Conservation (phyloP, 1,140 invertebrate species). For the Notospermus geniculatus region DNA sequence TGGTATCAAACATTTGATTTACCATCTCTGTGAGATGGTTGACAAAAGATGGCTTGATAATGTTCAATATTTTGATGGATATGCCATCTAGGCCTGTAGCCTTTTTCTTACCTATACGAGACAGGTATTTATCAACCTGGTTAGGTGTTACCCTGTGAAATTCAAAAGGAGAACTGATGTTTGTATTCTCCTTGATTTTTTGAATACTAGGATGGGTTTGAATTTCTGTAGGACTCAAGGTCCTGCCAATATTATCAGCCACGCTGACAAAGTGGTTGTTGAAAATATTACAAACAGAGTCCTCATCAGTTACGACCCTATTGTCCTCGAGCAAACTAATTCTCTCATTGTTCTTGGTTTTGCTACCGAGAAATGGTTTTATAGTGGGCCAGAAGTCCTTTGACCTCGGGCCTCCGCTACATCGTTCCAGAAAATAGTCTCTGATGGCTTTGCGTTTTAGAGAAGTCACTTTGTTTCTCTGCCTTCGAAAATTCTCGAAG, state of each 20-base stretch:
- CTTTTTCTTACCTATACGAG: not conserved
- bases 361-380: constrained; percentile 26
- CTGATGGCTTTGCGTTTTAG: constrained; percentile 10
- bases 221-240: not conserved
- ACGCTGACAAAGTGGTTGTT: constrained; percentile 25
- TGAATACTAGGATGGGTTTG: not conserved
- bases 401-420: constrained; percentile 11
- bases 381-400: constrained; percentile 25
- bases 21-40: not conserved
- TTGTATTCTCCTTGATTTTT: not conserved
- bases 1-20: constrained; percentile 4
- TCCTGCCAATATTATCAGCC: constrained; percentile 14
- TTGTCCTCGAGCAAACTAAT: constrained; percentile 18
- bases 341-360: constrained; percentile 7
- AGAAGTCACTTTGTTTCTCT: constrained; percentile 17
- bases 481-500: constrained; percentile 13
- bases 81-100: constrained; percentile 8
- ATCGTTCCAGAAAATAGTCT: constrained; percentile 22
- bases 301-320: constrained; percentile 16
- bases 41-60: not conserved
- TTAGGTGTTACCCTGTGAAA: not conserved
- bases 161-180: not conserved
- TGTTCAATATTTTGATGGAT: constrained; percentile 7
- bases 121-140: not conserved
- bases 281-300: not conserved